phyloP scores from a whole-genome alignment of 2,888 invertebrate species.

The Polydrusus cervinus region DNA sequence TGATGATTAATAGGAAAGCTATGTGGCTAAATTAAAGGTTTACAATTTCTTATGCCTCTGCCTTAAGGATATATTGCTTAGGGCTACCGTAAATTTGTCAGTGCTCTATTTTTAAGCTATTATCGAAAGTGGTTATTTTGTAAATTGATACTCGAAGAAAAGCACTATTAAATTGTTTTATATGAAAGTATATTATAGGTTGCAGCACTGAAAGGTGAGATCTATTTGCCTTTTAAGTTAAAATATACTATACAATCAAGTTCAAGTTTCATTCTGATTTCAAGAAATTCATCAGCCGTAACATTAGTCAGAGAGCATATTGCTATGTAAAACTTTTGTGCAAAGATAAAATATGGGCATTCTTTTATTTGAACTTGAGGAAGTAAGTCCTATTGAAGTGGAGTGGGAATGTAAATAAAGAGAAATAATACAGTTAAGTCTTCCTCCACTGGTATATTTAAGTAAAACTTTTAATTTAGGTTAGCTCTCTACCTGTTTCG shows the following conservation, averaged over 20 bases:
- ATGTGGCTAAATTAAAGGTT: conserved; percentile 22
- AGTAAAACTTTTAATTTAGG: no score
- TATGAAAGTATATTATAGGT: conserved; percentile 30
- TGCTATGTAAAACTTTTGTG: no score
- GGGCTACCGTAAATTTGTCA: conserved; percentile 14
- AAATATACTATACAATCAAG: conserved; percentile 21
- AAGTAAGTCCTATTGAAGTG: no score
- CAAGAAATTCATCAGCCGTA: conserved; percentile 8
- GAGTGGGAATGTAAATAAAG: no score
- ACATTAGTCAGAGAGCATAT: background rate
- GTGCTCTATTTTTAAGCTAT: conserved; percentile 27
- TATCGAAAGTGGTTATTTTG: conserved; percentile 39
- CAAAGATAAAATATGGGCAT: no score
- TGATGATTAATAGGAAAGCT: background rate
- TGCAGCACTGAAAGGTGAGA: conserved; percentile 25
- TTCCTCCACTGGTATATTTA: no score
- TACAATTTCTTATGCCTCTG: conserved; percentile 28
- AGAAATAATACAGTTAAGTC: no score
- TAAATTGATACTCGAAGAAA: conserved; percentile 34
- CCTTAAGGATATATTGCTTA: conserved; percentile 8
- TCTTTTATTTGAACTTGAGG: no score
- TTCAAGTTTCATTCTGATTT: conserved; percentile 20
- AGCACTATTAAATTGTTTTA: conserved; percentile 22
- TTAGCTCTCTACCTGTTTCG: no score
- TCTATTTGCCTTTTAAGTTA: conserved; percentile 27